phyloP scores from a whole-genome alignment of 2,797 vertebrate species.

The Hydrocynus forskahlii region DNA sequence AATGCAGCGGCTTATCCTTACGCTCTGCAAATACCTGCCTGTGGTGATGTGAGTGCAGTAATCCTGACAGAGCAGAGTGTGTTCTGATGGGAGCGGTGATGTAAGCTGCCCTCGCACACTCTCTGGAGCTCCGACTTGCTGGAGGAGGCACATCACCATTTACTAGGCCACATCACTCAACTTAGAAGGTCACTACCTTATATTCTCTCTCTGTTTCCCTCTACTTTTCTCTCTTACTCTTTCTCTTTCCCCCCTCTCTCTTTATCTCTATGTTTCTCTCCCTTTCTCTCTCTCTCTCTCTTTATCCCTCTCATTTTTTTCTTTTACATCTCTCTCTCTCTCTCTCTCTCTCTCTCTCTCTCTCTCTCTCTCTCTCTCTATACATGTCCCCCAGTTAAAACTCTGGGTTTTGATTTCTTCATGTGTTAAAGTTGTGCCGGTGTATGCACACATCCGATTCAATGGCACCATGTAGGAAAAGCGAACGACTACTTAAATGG shows the following conservation, averaged over 20 bases:
- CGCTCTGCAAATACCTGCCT: slow-evolving; percentile 70
- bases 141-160: slow-evolving; percentile 50
- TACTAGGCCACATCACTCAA: slow-evolving; percentile 44
- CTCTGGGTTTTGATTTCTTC: background rate
- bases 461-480: background rate
- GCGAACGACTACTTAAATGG: background rate
- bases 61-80: slow-evolving; percentile 65
- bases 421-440: slow-evolving; percentile 11
- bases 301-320: background rate
- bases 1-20: slow-evolving; percentile 57
- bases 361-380: background rate
- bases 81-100: slow-evolving; percentile 68
- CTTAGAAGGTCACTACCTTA: slow-evolving; percentile 45
- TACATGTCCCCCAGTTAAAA: background rate
- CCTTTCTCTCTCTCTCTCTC: background rate
- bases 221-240: background rate
- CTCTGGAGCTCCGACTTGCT: slow-evolving; percentile 43
- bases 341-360: background rate
- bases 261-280: background rate
- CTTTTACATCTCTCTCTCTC: background rate
- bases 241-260: background rate
- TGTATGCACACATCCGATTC: slow-evolving; percentile 29
- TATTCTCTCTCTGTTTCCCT: slow-evolving; percentile 7
- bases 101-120: slow-evolving; percentile 49
- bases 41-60: slow-evolving; percentile 67